Conservation (phyloP, 2,888 invertebrate species). For the Mesorhabditis spiculigera region DNA sequence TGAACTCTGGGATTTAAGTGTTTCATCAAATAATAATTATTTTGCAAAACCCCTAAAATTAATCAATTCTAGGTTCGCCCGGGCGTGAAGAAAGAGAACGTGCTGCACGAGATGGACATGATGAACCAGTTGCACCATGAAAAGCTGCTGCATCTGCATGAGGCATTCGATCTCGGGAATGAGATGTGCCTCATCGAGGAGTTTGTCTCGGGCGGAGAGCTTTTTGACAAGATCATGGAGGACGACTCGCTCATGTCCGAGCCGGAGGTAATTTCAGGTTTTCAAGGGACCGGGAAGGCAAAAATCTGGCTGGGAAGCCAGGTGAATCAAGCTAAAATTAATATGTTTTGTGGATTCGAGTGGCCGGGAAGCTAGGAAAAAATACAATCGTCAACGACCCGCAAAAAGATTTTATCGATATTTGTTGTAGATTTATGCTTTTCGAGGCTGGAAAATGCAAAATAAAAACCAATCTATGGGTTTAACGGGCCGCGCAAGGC, state of each 20-base stretch:
- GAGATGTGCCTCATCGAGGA: constrained; percentile 63
- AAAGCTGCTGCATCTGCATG: constrained; percentile 61
- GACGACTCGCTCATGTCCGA: constrained; percentile 61
- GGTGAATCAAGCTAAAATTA: no score
- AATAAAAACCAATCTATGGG: no score
- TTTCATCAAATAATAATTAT: background rate
- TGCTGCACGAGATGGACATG: constrained; percentile 62
- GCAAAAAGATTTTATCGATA: no score
- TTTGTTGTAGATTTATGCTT: no score
- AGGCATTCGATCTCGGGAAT: constrained; percentile 61
- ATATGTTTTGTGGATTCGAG: no score
- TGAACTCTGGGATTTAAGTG: no score
- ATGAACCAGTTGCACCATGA: constrained; percentile 62
- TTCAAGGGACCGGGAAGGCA: no score
- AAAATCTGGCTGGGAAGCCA: no score
- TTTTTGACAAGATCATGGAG: constrained; percentile 61
- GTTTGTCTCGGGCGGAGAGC: constrained; percentile 62
- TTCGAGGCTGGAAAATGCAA: no score
- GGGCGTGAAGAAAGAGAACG: constrained; percentile 59
- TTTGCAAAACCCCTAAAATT: background rate
- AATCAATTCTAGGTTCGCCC: constrained; percentile 52
- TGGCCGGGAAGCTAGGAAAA: no score
- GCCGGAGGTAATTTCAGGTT: constrained; percentile 22
- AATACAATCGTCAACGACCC: no score
- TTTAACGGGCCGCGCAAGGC: no score